Evolutionary conservation across 2,113 vertebrate species (phyloP).

Genomic region (Erythrocebus patas): DNA sequence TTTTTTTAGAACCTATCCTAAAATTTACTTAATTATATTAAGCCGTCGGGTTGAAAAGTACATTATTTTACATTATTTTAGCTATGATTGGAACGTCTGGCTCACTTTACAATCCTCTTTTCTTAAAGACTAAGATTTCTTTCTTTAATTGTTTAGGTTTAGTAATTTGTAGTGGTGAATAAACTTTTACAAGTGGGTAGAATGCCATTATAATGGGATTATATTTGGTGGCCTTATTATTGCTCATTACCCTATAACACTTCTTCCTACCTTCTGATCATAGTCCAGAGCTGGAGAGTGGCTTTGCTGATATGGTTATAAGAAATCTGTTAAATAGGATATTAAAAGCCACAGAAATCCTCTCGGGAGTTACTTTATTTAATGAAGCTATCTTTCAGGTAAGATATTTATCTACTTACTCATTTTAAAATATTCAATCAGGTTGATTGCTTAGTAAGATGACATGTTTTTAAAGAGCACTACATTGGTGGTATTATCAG

Average conservation of each 20-base stretch:
- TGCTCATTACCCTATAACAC: not conserved
- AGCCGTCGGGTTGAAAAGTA: not conserved
- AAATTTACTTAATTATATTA: slow-evolving; percentile 30
- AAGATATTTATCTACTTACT: not conserved
- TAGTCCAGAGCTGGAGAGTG: not conserved
- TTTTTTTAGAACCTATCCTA: slow-evolving; percentile 28
- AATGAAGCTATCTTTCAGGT: not conserved
- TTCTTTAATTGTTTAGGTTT: slow-evolving; percentile 4
- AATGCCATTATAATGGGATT: not conserved
- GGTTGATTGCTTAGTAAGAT: not conserved
- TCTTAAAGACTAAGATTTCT: not conserved
- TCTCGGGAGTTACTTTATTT: not conserved
- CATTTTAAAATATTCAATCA: not conserved
- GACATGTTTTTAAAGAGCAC: not conserved
- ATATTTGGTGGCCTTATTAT: no score
- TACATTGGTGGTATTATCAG: not conserved
- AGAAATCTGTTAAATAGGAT: not conserved
- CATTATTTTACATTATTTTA: slow-evolving; percentile 41
- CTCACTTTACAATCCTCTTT: not conserved
- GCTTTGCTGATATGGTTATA: not conserved
- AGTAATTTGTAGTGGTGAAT: not conserved
- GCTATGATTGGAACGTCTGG: not conserved
- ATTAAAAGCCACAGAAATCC: not conserved
- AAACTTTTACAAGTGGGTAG: not conserved
- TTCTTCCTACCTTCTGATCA: not conserved